phyloP scores from a whole-genome alignment of 2,888 invertebrate species.

The Zygothrica quintamaculata region DNA sequence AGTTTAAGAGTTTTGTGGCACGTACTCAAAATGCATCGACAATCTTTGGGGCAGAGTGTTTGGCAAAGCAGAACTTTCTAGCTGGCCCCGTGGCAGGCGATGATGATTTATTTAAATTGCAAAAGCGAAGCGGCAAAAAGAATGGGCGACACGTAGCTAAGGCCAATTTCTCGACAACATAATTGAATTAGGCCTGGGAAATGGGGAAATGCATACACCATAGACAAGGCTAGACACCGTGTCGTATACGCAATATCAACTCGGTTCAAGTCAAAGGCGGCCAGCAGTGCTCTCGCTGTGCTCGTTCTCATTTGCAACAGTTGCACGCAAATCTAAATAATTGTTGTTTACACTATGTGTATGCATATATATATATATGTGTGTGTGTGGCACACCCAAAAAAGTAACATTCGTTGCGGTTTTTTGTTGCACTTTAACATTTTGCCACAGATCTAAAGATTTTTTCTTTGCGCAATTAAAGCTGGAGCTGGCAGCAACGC shows the following conservation, averaged over 20 bases:
- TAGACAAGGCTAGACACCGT: slow-evolving; percentile 14
- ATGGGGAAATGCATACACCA: slow-evolving; percentile 3
- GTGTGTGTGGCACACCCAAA: slow-evolving; percentile 35
- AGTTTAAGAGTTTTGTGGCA: slow-evolving; percentile 46
- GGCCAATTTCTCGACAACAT: slow-evolving; percentile 72
- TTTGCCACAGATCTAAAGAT: slow-evolving; percentile 51
- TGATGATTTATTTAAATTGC: slow-evolving; percentile 83
- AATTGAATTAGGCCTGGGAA: slow-evolving; percentile 70
- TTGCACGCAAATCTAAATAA: slow-evolving; percentile 24
- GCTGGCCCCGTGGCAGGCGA: slow-evolving; percentile 41
- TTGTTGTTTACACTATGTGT: too few species aligned
- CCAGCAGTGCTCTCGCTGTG: slow-evolving; percentile 7
- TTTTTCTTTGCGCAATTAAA: slow-evolving; percentile 19
- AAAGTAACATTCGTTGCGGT: slow-evolving; percentile 9
- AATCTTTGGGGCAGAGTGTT: slow-evolving; percentile 12
- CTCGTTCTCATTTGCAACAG: slow-evolving; percentile 35
- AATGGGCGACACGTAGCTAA: slow-evolving; percentile 60
- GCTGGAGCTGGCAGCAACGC: background rate
- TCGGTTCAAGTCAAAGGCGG: slow-evolving; percentile 10
- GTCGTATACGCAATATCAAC: slow-evolving; percentile 62
- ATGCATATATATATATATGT: too few species aligned
- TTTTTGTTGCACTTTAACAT: slow-evolving; percentile 70
- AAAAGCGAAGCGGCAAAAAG: slow-evolving; percentile 50
- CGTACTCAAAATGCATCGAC: slow-evolving; percentile 74
- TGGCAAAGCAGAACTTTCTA: slow-evolving; percentile 34